These are phyloP conservation scores for Geotrupes spiniger DNA, from an alignment of 2,888 invertebrate species.

Conservation along the genomic window DNA sequence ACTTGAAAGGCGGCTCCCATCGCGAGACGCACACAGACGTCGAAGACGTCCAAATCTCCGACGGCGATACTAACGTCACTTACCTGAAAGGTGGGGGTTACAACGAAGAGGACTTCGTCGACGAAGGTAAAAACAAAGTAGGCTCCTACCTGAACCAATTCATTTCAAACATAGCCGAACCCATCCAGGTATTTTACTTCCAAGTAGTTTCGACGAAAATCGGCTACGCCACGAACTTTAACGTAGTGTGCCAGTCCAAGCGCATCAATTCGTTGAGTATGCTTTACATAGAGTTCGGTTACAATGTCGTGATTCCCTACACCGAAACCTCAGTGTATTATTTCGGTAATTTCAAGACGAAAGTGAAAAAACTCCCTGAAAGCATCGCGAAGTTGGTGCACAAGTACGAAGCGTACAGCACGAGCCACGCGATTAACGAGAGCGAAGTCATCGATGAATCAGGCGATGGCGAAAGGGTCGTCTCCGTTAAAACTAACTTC, in stretches of 20 bases:
- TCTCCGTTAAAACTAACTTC: constrained; percentile 8
- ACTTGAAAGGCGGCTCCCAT: constrained; percentile 53
- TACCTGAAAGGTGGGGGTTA: constrained; percentile 8
- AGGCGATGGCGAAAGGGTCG: not conserved
- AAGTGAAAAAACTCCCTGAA: constrained; percentile 14
- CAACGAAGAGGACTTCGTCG: not conserved
- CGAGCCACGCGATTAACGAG: not conserved
- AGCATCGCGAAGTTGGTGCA: constrained; percentile 20
- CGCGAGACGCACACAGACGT: constrained; percentile 54
- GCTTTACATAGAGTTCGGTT: constrained; percentile 23
- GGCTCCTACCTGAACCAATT: too few relatives aligned
- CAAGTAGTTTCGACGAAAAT: constrained; percentile 8
- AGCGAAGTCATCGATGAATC: not conserved
- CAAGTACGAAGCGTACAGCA: constrained; percentile 17
- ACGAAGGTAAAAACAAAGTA: too few relatives aligned
- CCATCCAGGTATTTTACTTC: not conserved
- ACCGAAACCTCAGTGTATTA: constrained; percentile 20
- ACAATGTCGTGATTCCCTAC: constrained; percentile 19
- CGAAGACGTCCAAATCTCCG: constrained; percentile 50
- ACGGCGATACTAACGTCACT: constrained; percentile 17
- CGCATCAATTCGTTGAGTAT: constrained; percentile 19
- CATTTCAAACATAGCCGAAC: too few relatives aligned
- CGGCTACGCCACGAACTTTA: constrained; percentile 22
- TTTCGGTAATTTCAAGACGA: constrained; percentile 15
- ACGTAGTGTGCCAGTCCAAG: constrained; percentile 18